A percentile compares a stretch with the other conserved stretches of the same genome.
Conservation (phyloP, 2,888 invertebrate genomes). For the Osmoderma eremita region DNA sequence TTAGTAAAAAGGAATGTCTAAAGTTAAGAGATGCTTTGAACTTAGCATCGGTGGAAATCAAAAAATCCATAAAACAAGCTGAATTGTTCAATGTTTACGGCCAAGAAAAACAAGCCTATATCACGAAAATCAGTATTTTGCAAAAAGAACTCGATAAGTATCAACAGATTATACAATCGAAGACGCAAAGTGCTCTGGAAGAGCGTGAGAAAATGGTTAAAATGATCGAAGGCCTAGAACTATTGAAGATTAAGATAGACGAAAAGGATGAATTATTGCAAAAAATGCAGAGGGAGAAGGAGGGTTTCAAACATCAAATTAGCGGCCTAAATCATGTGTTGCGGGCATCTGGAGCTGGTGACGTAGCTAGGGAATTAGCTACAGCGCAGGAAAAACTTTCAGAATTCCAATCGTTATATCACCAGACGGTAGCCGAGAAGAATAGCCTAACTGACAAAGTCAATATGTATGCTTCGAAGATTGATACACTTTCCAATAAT, state of each 20-base stretch:
- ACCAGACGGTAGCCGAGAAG: constrained; percentile 46
- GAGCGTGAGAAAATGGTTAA: constrained; percentile 15
- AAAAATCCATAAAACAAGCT: constrained; percentile 14
- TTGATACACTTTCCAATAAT: constrained; percentile 45
- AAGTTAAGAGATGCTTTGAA: constrained; percentile 27
- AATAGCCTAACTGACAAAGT: constrained; percentile 48
- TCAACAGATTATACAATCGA: constrained; percentile 8
- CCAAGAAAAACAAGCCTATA: constrained; percentile 21
- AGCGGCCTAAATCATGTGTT: constrained; percentile 55
- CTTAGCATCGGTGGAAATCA: constrained; percentile 17
- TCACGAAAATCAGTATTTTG: constrained; percentile 19
- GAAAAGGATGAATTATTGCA: constrained; percentile 26
- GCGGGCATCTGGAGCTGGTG: constrained; percentile 55
- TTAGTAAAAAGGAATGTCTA: constrained; percentile 12
- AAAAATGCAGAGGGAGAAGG: constrained; percentile 20
- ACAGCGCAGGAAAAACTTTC: constrained; percentile 55
- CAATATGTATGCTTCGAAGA: constrained; percentile 46
- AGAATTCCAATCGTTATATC: constrained; percentile 51
- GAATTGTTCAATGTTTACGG: constrained; percentile 7
- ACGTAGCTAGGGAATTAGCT: constrained; percentile 55
- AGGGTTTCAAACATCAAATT: constrained; percentile 52
- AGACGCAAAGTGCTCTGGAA: constrained; percentile 3
- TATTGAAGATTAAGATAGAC: constrained; percentile 19
- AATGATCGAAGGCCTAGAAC: constrained; percentile 33
- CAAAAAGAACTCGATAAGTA: constrained; percentile 19